These are phyloP conservation scores for Anguilla marmorata DNA, from an alignment of 2,797 vertebrate species.

Conservation along the genomic window DNA sequence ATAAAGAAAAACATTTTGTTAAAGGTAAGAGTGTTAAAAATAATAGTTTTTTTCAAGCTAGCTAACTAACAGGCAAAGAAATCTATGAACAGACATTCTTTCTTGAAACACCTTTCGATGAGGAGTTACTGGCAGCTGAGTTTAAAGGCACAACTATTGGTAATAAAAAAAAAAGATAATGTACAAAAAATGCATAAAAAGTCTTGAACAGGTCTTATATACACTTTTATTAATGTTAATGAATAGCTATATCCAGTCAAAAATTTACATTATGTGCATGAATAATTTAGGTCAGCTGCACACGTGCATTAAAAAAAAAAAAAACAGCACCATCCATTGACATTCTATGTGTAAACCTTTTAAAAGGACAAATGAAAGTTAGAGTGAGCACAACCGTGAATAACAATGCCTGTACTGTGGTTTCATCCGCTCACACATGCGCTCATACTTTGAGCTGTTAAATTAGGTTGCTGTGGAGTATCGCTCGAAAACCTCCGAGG, in stretches of 20 bases:
- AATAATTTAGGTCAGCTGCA: neutral
- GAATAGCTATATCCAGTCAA: neutral
- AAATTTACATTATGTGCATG: neutral
- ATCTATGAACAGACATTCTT: no score
- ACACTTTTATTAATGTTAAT: no score
- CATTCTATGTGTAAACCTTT: neutral
- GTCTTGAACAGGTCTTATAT: no score
- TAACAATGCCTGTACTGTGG: neutral
- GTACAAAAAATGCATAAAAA: no score
- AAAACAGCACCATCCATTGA: neutral
- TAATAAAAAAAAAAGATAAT: no score
- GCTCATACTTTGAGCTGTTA: neutral
- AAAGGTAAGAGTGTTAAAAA: no score
- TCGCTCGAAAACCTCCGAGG: neutral
- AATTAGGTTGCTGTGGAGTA: neutral
- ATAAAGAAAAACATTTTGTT: no score
- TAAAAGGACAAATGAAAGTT: neutral
- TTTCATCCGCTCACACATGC: neutral
- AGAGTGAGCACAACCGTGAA: neutral
- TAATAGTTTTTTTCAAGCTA: no score
- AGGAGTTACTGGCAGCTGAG: no score
- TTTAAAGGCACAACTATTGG: no score
- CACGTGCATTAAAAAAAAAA: neutral
- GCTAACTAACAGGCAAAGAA: no score
- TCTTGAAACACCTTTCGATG: no score